Evolutionary conservation across 2,888 invertebrate species (phyloP).

Genomic region (Drosophila tanythrix): DNA sequence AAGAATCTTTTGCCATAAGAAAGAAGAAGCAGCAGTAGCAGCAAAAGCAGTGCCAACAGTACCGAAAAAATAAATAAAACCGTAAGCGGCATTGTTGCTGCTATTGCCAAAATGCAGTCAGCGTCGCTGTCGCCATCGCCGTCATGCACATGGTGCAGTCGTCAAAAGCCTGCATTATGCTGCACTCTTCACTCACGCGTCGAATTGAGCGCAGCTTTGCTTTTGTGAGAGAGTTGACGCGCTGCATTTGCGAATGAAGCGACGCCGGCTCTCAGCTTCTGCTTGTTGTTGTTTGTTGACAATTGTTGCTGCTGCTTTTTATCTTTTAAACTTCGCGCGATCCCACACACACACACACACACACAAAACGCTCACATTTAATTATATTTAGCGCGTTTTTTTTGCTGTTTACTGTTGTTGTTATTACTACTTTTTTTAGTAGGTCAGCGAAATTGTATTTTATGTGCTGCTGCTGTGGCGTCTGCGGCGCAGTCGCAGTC

Average conservation of each 20-base stretch:
- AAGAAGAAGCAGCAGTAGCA: constrained; percentile 8
- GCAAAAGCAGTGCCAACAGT: constrained; percentile 22
- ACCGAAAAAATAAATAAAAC: constrained; percentile 47
- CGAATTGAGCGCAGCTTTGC: constrained; percentile 38
- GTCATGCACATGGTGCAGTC: constrained; percentile 30
- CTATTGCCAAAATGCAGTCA: constrained; percentile 56
- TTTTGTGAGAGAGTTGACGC: constrained; percentile 40
- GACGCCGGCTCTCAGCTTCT: constrained; percentile 12
- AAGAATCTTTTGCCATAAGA: constrained; percentile 31
- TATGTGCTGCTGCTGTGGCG: constrained; percentile 18
- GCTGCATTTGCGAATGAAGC: constrained; percentile 14
- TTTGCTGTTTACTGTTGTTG: constrained; percentile 40
- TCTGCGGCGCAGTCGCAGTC: constrained; percentile 34
- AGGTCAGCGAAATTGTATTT: constrained; percentile 75
- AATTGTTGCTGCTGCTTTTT: constrained; percentile 40
- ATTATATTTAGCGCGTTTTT: constrained; percentile 66
- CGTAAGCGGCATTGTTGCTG: constrained; percentile 37
- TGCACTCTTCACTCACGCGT: constrained; percentile 7
- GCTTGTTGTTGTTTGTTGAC: constrained; percentile 34
- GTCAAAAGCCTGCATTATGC: not conserved
- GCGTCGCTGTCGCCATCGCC: constrained; percentile 14
- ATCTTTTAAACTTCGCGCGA: constrained; percentile 46
- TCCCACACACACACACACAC: constrained; percentile 26
- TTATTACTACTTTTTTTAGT: constrained; percentile 64
- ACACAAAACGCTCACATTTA: constrained; percentile 63